Percentiles rank a stretch among this genome's conserved stretches.
phyloP scores from a whole-genome alignment of 1,140 invertebrate genomes.

The Bactericera cockerelli region DNA sequence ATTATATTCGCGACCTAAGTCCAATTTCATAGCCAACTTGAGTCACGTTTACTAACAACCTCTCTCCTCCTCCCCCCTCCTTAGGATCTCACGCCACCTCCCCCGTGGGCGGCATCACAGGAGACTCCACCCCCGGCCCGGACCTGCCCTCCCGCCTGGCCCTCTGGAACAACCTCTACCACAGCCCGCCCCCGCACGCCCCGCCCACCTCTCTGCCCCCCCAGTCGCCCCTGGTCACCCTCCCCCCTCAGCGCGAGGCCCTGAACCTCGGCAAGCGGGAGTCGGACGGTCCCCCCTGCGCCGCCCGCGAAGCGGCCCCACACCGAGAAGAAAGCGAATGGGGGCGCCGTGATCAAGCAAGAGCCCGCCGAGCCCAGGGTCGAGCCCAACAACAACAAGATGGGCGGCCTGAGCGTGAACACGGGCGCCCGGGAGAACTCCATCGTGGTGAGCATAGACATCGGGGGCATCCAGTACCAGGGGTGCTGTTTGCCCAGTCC shows the following conservation, averaged over 20 bases:
- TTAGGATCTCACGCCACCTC: background rate
- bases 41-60: too few relatives aligned
- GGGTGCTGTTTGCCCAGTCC: constrained; percentile 64
- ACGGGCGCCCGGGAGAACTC: constrained; percentile 55
- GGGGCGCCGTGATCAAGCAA: background rate
- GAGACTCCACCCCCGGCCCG: background rate
- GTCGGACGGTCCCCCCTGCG: background rate
- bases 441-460: constrained; percentile 85
- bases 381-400: constrained; percentile 68
- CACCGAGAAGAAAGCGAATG: background rate
- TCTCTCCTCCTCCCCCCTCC: background rate
- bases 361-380: background rate
- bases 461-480: constrained; percentile 84
- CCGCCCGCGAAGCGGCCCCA: background rate
- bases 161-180: constrained; percentile 4
- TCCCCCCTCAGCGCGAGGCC: background rate
- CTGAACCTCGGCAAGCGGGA: background rate
- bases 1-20: too few relatives aligned
- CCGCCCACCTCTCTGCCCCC: background rate
- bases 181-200: constrained; percentile 3
- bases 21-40: too few relatives aligned
- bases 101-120: background rate
- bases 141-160: constrained; percentile 1
- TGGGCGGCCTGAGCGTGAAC: constrained; percentile 33
- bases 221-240: background rate